Evolutionary conservation across 1,140 invertebrate genomes (phyloP).

Genomic region (Drosophila yakuba): DNA sequence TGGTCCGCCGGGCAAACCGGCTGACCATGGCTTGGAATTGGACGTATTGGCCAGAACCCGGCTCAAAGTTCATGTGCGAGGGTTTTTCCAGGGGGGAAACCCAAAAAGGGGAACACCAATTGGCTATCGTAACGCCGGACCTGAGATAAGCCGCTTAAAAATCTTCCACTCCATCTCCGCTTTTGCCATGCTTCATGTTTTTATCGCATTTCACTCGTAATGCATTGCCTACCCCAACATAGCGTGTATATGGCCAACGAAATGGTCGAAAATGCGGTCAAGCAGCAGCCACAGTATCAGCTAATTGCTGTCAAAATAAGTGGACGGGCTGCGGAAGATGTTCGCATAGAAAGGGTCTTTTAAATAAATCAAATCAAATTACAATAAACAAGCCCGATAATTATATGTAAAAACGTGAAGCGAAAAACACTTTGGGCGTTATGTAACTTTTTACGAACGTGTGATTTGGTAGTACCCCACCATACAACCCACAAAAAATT

Average conservation of each 20-base stretch:
- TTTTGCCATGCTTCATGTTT: slow-evolving; percentile 34
- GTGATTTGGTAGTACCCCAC: slow-evolving; percentile 35
- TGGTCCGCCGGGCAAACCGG: slow-evolving; percentile 38
- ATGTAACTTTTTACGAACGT: slow-evolving; percentile 54
- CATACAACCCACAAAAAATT: slow-evolving; percentile 25
- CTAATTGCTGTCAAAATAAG: slow-evolving; percentile 56
- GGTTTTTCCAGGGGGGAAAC: slow-evolving; percentile 31
- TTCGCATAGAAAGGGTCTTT: slow-evolving; percentile 40
- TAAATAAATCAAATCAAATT: slow-evolving; percentile 60
- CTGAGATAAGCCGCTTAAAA: slow-evolving; percentile 49
- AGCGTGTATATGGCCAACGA: slow-evolving; percentile 18
- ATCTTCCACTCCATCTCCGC: slow-evolving; percentile 45
- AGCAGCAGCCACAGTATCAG: slow-evolving; percentile 22
- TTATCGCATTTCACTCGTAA: slow-evolving; percentile 32
- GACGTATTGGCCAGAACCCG: slow-evolving; percentile 19
- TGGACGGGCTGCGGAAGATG: slow-evolving; percentile 17
- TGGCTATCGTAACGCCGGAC: slow-evolving; percentile 18
- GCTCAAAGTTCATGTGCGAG: slow-evolving; percentile 11
- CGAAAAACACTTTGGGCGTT: slow-evolving; percentile 38
- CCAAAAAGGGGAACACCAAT: slow-evolving; percentile 21
- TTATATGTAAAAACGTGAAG: slow-evolving; percentile 57
- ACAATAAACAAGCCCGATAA: slow-evolving; percentile 43
- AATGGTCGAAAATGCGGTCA: slow-evolving; percentile 47
- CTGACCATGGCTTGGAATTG: slow-evolving; percentile 9
- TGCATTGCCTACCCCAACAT: slow-evolving; percentile 44